A percentile compares a stretch with the other conserved stretches of the same genome.
Conservation (phyloP, 2,797 vertebrate species). For the Ptychobarbus kaznakovi region DNA sequence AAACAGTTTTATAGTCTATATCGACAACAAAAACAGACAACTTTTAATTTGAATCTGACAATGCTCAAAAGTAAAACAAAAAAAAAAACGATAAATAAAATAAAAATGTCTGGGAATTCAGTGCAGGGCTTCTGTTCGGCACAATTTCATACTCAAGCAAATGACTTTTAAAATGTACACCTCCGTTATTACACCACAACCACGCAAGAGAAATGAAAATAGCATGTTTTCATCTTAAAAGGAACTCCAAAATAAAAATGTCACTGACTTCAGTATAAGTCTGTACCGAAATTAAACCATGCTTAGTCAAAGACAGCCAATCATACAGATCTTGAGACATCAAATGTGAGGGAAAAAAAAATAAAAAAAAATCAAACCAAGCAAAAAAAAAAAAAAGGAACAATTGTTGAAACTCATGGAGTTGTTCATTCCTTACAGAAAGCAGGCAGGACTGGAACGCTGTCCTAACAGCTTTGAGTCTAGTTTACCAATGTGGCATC, state of each 20-base stretch:
- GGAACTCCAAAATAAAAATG: slow-evolving; percentile 34
- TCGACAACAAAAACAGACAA: slow-evolving; percentile 40
- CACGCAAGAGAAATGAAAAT: slow-evolving; percentile 3
- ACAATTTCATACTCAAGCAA: slow-evolving; percentile 66
- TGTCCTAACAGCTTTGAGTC: slow-evolving; percentile 73
- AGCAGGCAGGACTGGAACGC: slow-evolving; percentile 65
- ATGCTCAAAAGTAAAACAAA: slow-evolving; percentile 5
- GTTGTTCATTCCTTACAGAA: slow-evolving; percentile 46
- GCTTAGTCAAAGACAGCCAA: slow-evolving; percentile 47
- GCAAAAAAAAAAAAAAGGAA: slow-evolving; percentile 52
- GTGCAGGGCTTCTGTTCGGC: slow-evolving; percentile 63
- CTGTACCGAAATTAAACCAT: slow-evolving; percentile 67
- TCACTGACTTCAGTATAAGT: slow-evolving; percentile 71
- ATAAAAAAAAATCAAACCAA: not conserved
- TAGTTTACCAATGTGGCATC: slow-evolving; percentile 71
- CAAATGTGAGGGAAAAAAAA: slow-evolving; percentile 40
- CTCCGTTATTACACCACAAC: not conserved
- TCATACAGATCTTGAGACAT: slow-evolving; percentile 47
- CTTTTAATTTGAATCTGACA: slow-evolving; percentile 49
- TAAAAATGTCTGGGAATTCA: slow-evolving; percentile 45
- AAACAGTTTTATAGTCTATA: slow-evolving; percentile 41
- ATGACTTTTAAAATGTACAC: slow-evolving; percentile 24
- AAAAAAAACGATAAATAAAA: slow-evolving; percentile 42
- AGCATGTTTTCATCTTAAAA: slow-evolving; percentile 39
- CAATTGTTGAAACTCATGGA: slow-evolving; percentile 33